Base-by-base conservation (phyloP, 2,888 invertebrate genomes). In the Metalampra italica region DNA sequence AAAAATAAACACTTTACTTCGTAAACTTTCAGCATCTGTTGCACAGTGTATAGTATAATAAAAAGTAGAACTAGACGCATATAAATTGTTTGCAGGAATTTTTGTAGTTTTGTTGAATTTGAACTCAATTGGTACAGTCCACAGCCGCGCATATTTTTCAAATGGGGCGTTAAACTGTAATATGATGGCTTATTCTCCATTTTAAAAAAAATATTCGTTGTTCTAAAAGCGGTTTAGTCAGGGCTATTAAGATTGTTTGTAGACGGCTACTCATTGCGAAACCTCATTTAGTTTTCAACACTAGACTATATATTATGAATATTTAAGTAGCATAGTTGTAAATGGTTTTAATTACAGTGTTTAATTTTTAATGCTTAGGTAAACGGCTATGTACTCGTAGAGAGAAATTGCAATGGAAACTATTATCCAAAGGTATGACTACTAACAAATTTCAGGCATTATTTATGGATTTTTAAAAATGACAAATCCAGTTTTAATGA, bases 11-110 rank as follows among this genome's bases (percentile, higher is more conserved):
- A 22, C 22, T 22, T 22, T 68, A 80, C 81, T 64, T 76, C 57
- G 54, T 71, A 68, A 49, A 78, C 60, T 53, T 75, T 68, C 2
- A 78, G 48, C 3, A 68, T 64, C 55, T 79, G 75, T 51, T 78
- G 78, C 12, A 61, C 22, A 2, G 67, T 71, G 49, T 71, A 80
- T 3, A 78, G 13, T 11, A 66, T 44, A 39, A 71, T 57, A 11
- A 72, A 56, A 38, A 49, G 50, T n/a, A 76, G 57, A 38, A 67
- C 57, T 9, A 66, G 42, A 9, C 53, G 40, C 67, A 70, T 77
- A 46, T 71, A 80, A 11, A 62, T 49, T 2, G 52, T 56, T 44
- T 80, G 75, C 7, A 76, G 34, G 22, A 50, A 43, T 65, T 50
- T 66, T 34, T 56, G 51, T 2, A 53, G 44, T 52, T 60, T 66